Evolutionary conservation across 1,140 invertebrate species (phyloP).

Genomic region (Adoxophyes honmai): DNA sequence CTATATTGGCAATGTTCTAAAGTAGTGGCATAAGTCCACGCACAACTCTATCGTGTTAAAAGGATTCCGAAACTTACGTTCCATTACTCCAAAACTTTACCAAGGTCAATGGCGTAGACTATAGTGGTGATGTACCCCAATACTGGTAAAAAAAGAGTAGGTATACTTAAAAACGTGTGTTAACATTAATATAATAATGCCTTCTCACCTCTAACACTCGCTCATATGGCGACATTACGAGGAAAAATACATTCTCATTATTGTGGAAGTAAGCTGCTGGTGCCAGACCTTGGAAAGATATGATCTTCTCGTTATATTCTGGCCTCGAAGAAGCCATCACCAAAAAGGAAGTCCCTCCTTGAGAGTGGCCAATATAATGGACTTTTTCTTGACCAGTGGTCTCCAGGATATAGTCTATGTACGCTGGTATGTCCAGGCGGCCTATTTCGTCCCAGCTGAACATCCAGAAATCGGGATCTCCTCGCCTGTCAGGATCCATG

Average conservation of each 20-base stretch:
- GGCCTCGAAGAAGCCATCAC: slow-evolving; percentile 79
- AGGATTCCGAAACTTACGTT: no score
- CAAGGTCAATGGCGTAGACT: no score
- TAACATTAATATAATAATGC: no score
- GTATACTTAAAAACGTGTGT: no score
- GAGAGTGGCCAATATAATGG: slow-evolving; percentile 70
- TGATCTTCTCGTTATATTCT: slow-evolving; percentile 78
- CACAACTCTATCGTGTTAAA: no score
- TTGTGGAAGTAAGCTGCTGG: slow-evolving; percentile 75
- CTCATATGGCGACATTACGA: slow-evolving; percentile 24
- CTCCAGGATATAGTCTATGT: slow-evolving; percentile 79
- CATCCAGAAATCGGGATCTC: slow-evolving; percentile 73
- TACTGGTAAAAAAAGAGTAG: no score
- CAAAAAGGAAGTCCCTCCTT: slow-evolving; percentile 79
- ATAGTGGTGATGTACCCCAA: no score
- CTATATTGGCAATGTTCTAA: no score
- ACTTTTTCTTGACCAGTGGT: slow-evolving; percentile 65
- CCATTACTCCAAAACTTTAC: no score
- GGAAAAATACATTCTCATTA: slow-evolving; percentile 49
- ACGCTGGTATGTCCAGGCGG: slow-evolving; percentile 79
- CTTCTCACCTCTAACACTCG: slow-evolving; percentile 33
- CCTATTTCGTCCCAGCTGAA: slow-evolving; percentile 81
- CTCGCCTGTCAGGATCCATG: slow-evolving; percentile 56
- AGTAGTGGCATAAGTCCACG: no score
- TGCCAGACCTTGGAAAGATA: slow-evolving; percentile 78